Conservation (phyloP, 2,888 invertebrate species). For the Melolontha melolontha region DNA sequence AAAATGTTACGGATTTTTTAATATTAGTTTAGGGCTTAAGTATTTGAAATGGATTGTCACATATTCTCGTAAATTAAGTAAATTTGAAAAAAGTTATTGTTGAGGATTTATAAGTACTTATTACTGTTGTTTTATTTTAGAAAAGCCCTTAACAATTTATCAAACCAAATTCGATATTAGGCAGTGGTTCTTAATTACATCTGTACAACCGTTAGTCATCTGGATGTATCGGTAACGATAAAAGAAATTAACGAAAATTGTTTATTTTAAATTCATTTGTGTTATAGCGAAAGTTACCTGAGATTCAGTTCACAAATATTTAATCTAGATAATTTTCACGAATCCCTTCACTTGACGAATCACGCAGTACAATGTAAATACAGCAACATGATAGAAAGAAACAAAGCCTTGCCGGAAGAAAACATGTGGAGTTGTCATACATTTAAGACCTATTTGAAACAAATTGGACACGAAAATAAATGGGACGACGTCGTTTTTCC, state of each 20-base stretch:
- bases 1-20: too few species aligned
- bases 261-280: slow-evolving; percentile 36
- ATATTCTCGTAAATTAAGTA: too few species aligned
- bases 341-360: slow-evolving; percentile 93
- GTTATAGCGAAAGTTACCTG: slow-evolving; percentile 85
- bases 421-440: slow-evolving; percentile 96
- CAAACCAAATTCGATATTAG: slow-evolving; percentile 95
- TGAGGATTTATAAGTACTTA: too few species aligned
- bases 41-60: too few species aligned
- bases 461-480: slow-evolving; percentile 79
- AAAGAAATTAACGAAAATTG: neutral
- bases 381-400: slow-evolving; percentile 74
- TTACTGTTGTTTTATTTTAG: slow-evolving; percentile 68
- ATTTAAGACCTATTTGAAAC: slow-evolving; percentile 75
- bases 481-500: slow-evolving; percentile 91
- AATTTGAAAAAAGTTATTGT: too few species aligned
- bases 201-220: slow-evolving; percentile 88
- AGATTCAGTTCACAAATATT: slow-evolving; percentile 93
- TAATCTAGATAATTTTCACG: slow-evolving; percentile 87
- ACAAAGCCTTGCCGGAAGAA: slow-evolving; percentile 84
- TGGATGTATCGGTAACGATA: slow-evolving; percentile 87
- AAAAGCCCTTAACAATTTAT: slow-evolving; percentile 88
- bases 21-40: too few species aligned
- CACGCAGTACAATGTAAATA: slow-evolving; percentile 94
- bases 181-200: slow-evolving; percentile 95